Evolutionary conservation across 1,140 invertebrate genomes (phyloP).

Genomic region (Phenacoccus solenopsis): DNA sequence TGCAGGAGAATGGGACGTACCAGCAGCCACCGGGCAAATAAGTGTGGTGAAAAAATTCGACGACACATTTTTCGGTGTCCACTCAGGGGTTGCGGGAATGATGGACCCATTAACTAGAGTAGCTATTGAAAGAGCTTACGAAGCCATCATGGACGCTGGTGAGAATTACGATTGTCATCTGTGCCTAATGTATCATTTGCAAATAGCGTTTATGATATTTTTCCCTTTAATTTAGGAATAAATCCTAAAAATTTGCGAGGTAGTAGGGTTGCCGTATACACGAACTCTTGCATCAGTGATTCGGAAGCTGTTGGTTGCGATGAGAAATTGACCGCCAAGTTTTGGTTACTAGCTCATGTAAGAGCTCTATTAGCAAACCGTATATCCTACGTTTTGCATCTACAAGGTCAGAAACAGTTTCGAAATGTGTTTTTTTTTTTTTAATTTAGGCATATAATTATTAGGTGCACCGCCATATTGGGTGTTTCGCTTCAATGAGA

Average conservation of each 20-base stretch:
- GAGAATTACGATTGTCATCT: slow-evolving; percentile 6
- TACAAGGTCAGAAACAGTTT: slow-evolving; percentile 13
- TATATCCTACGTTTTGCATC: slow-evolving; percentile 29
- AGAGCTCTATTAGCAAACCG: slow-evolving; percentile 54
- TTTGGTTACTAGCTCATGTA: slow-evolving; percentile 49
- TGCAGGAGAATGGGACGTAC: slow-evolving; percentile 24
- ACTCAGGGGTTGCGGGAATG: slow-evolving; percentile 24
- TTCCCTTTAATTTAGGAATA: slow-evolving; percentile 39
- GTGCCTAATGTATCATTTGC: no score
- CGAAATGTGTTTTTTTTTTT: no score
- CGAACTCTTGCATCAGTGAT: slow-evolving; percentile 33
- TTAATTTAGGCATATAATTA: no score
- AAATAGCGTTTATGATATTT: no score
- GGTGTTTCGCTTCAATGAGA: no score
- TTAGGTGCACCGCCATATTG: no score
- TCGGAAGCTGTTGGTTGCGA: slow-evolving; percentile 26
- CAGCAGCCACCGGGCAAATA: slow-evolving; percentile 27
- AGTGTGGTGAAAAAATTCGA: slow-evolving; percentile 26
- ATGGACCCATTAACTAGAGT: slow-evolving; percentile 27
- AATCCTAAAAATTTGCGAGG: slow-evolving; percentile 40
- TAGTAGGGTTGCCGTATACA: slow-evolving; percentile 43
- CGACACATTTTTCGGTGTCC: slow-evolving; percentile 29
- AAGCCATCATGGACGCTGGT: slow-evolving; percentile 31
- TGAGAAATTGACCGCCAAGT: slow-evolving; percentile 34
- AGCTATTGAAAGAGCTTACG: slow-evolving; percentile 26